Evolutionary conservation across 2,113 vertebrate species (phyloP), one percentile per base, ranked within the genome.

Genomic region (Hypomesus transpacificus): DNA sequence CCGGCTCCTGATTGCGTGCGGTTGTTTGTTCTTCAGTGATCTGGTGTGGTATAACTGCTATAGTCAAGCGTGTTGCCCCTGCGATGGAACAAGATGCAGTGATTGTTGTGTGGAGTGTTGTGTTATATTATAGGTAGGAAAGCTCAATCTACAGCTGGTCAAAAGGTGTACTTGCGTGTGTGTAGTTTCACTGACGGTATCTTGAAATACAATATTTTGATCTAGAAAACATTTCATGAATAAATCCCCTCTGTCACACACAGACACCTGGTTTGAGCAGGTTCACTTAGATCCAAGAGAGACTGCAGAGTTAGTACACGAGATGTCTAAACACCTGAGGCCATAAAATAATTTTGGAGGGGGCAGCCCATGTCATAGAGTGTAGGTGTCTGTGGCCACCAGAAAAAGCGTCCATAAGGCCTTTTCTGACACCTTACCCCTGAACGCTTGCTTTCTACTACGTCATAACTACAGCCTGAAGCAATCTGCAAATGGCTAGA

Each of bases 401-500:
- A 59, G 17, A 56, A 56, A 56, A 56, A 56, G 39, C 0, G 39
- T 28, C 28, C 26, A 20, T 9, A 64, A 11, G 14, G 20, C 68
- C 34, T 20, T 51, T 5, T 46, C 4, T 50, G 20, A 51, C 34
- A 21, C 1, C 46, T 70, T 50, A 59, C 56, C 58, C 26, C 22
- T 60, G 39, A 24, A 54, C 24, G 11, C 26, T 70, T 39, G 74
- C 67, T 73, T 80, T 80, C 75, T 87, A 53, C 71, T 74, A 46
- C 69, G 63, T 80, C 83, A 39, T 82, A 92, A 91, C 89, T 87
- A 90, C 88, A 90, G 82, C 81, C 80, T 86, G 18, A 24, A 31
- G 82, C 90, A 92, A 86, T 84, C 91, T 70, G 87, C 89, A 59
- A 89, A 84, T 80, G 91, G 91, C 82, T 81, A 89, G 88, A 90